Percentiles rank a stretch among this genome's conserved stretches.
Evolutionary conservation across 2,113 vertebrate species (phyloP).

Genomic region (Plotosus lineatus): DNA sequence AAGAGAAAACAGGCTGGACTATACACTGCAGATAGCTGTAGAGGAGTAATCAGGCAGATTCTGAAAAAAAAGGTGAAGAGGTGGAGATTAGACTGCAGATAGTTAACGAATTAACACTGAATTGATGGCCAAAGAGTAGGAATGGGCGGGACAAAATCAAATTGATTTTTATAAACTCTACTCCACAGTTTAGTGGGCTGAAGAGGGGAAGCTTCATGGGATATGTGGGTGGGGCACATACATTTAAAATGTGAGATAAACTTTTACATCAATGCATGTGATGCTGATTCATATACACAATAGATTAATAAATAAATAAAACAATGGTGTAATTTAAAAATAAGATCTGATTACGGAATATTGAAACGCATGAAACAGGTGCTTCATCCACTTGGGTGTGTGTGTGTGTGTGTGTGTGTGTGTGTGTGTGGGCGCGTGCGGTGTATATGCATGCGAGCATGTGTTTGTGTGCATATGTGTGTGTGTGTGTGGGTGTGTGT

Average conservation of each 20-base stretch:
- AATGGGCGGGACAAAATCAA: too few species aligned
- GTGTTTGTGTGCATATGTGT: conserved; percentile 35
- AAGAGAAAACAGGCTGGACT: too few species aligned
- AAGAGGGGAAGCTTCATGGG: not conserved
- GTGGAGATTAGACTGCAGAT: not conserved
- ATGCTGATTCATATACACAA: not conserved
- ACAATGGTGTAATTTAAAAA: not conserved
- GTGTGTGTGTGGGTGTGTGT: conserved; percentile 13
- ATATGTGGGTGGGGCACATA: not conserved
- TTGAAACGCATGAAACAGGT: conserved; percentile 47
- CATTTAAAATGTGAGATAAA: too few species aligned
- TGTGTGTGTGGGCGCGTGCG: conserved; percentile 30
- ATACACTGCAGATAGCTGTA: not conserved
- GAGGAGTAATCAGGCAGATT: not conserved
- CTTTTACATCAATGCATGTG: not conserved
- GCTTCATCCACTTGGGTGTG: conserved; percentile 38
- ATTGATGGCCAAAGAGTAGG: too few species aligned
- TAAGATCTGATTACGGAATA: not conserved
- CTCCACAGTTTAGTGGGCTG: too few species aligned
- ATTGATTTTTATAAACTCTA: too few species aligned
- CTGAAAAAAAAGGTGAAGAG: not conserved
- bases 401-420: conserved; percentile 38
- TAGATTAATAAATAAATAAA: not conserved
- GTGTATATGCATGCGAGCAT: too few species aligned
- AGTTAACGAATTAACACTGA: too few species aligned